Evolutionary conservation across 2,797 vertebrate species (phyloP).

Genomic region (Amblyopsis hoosieri): DNA sequence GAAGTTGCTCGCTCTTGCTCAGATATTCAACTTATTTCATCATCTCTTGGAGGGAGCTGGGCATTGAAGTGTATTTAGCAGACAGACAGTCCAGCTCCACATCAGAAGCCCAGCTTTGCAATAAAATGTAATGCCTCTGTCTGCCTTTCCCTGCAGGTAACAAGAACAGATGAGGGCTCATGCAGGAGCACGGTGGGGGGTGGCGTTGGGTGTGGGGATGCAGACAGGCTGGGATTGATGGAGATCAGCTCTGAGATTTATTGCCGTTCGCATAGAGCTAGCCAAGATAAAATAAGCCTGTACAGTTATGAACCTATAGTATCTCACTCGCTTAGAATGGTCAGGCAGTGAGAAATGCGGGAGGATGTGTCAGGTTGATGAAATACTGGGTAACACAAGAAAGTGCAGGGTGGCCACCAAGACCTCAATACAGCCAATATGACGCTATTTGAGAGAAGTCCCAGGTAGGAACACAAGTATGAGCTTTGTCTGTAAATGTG

Average conservation of each 20-base stretch:
- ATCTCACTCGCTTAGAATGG: constrained; percentile 48
- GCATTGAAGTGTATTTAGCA: constrained; percentile 73
- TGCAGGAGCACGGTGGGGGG: constrained; percentile 10
- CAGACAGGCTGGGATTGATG: constrained; percentile 52
- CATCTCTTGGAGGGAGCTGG: constrained; percentile 68
- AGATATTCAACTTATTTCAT: constrained; percentile 78
- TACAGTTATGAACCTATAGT: constrained; percentile 60
- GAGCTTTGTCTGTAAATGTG: constrained; percentile 75
- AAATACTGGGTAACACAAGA: constrained; percentile 72
- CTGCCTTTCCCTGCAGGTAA: constrained; percentile 75
- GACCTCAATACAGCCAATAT: constrained; percentile 59
- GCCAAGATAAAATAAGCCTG: constrained; percentile 59
- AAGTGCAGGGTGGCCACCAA: constrained; percentile 59
- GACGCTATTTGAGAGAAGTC: constrained; percentile 60
- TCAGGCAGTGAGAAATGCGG: constrained; percentile 51
- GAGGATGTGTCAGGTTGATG: constrained; percentile 73
- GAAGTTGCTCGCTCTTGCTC: constrained; percentile 76
- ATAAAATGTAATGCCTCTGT: constrained; percentile 73
- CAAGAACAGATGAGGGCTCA: constrained; percentile 74
- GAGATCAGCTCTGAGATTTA: constrained; percentile 71
- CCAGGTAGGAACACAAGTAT: constrained; percentile 74
- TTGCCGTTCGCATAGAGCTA: constrained; percentile 58
- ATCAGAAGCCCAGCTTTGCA: constrained; percentile 67
- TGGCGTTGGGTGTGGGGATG: constrained; percentile 40
- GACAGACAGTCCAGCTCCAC: constrained; percentile 59